Evolutionary conservation across 2,113 vertebrate species (phyloP), one percentile per base, ranked within the genome.

Genomic region (Strix uralensis): DNA sequence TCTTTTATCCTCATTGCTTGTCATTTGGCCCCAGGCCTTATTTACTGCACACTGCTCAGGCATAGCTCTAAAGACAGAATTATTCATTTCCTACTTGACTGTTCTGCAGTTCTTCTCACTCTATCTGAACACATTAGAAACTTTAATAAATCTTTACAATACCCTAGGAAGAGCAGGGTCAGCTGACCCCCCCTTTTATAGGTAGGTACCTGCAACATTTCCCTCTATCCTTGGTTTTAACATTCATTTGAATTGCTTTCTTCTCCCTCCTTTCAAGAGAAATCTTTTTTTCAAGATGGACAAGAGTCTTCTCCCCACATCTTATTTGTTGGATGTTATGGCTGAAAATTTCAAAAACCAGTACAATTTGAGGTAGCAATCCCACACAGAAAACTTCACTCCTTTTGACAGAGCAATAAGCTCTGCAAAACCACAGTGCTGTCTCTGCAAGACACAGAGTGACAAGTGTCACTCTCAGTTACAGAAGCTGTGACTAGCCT

Each of bases 1-100:
- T 96, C 95, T 97, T 96, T 97, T 96, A 97, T 97, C 92, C 93
- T 96, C 52, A 73, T 94, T 78, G 85, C 96, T 94, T 94, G 82
- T 90, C 9, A 27, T 95, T 97, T 96, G 96, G 96, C 96, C 92
- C 95, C 90, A 90, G 95, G 94, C 95, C 92, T 96, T 97, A 97
- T 97, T 97, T 97, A 97, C 92, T 83, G 78, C 92, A 70, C 75
- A 65, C 85, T 92, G 92, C 85, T 94, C 90, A 94, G 67, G 55
- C 93, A 85, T 59, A 46, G 30, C 85, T 95, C 88, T 94, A 92
- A 96, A 96, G 95, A 94, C 93, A 90, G 96, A 97, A 96, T 96
- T 94, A 96, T 96, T 97, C 81, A 96, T 97, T 95, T 96, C 82
- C 90, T 93, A 20, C 79, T 92, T 3, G 8, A 74, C 92, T 86